Evolutionary conservation across 2,888 invertebrate species (phyloP), one percentile per base, ranked within the genome.

Genomic region (Chrysomela aeneicollis): DNA sequence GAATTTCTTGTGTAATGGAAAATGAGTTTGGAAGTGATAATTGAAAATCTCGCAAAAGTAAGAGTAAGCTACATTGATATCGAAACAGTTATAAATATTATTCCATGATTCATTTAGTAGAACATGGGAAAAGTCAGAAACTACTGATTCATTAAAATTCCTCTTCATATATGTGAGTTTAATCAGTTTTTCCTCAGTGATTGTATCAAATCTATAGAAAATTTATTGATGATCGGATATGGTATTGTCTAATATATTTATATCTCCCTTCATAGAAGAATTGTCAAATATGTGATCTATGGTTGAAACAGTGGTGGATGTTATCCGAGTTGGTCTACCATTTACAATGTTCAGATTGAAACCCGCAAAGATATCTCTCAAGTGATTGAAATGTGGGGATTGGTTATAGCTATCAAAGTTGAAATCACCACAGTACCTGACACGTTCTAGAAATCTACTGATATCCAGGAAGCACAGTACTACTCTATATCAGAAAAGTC

Each of bases 11-110:
- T 51, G 51, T 5, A 51, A 22, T 22, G 52, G 15, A 30, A 52
- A 52, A 30, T 52, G 15, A 30, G 52, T 52, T 30, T 52, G 26
- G 30, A 26, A 52, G 4, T 52, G 30, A 52, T 52, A 52, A 52
- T 52, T 52, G 32, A 52, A 30, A n/a, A 32, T 32, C 17, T 52
- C 9, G 4, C 52, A 52, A 17, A 2, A 52, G 5, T 52, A 30
- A 6, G 52, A 52, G 32, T 30, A 30, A 18, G 52, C 52, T 52
- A 30, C n/a, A 30, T 52, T 52, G 2, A 52, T 8, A 52, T 30
- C 52, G 30, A n/a, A 26, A 26, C 42, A 42, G 42, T 42, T 42
- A 15, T 42, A 12, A n/a, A 42, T 42, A 42, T 42, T 15, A 12
- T 42, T 42, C 42, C 42, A 42, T 42, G 15, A n/a, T 42, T 42